Evolutionary conservation across 2,888 invertebrate genomes (phyloP).

Genomic region (Tenthredo scrophulariae): DNA sequence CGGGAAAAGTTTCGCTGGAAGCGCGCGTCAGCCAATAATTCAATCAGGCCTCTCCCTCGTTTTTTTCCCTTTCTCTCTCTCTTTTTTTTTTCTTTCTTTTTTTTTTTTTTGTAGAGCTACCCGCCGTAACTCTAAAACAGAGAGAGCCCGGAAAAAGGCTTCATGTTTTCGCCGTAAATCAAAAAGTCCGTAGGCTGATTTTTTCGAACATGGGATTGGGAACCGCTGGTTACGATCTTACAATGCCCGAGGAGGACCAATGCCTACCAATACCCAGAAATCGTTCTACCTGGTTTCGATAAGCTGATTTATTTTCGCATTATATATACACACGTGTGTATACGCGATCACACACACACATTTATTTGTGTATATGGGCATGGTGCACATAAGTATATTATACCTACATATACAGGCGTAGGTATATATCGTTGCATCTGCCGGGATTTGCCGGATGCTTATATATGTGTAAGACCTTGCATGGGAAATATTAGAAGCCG

Average conservation of each 20-base stretch:
- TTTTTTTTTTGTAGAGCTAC: slow-evolving; percentile 53
- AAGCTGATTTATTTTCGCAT: slow-evolving; percentile 77
- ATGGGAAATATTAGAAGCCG: slow-evolving; percentile 41
- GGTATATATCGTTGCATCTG: slow-evolving; percentile 42
- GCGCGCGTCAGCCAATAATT: slow-evolving; percentile 63
- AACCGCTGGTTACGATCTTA: slow-evolving; percentile 70
- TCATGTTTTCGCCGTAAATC: slow-evolving; percentile 62
- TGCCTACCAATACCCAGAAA: slow-evolving; percentile 58
- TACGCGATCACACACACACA: not conserved
- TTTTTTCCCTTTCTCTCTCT: slow-evolving; percentile 22
- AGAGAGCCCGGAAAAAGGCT: slow-evolving; percentile 56
- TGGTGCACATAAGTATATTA: slow-evolving; percentile 10
- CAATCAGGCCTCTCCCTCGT: slow-evolving; percentile 60
- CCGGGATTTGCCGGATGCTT: slow-evolving; percentile 45
- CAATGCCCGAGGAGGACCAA: slow-evolving; percentile 68
- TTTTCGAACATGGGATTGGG: slow-evolving; percentile 64
- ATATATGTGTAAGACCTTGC: slow-evolving; percentile 24
- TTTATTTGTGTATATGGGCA: not conserved
- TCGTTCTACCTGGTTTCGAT: slow-evolving; percentile 65
- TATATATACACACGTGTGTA: slow-evolving; percentile 59
- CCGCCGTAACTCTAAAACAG: slow-evolving; percentile 59
- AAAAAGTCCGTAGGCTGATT: slow-evolving; percentile 51
- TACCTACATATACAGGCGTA: not conserved
- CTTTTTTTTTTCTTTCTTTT: slow-evolving; percentile 47
- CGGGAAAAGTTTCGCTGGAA: slow-evolving; percentile 60